Base-by-base conservation (phyloP, 2,113 vertebrate species). In the Cynoglossus semilaevis region DNA sequence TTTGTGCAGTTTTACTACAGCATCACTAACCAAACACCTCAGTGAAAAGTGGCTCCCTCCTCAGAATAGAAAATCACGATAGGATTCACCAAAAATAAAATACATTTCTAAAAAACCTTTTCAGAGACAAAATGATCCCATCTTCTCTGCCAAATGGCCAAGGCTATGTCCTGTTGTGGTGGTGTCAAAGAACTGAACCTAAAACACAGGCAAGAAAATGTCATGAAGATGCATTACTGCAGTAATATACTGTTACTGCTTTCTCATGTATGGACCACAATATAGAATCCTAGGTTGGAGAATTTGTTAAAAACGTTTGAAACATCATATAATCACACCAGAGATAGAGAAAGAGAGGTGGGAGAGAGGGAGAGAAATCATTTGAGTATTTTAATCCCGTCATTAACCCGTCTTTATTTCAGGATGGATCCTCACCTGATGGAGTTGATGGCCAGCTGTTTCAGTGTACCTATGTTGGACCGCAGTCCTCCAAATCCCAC, bases 401-500 rank as follows among this genome's bases (percentile, higher is more conserved):
- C 22, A 29, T 29, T 29, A 29, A 6, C 22, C 22, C 2, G 22
- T 2, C 22, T 6, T 29, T 29, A 29, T 29, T 29, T 29, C 22
- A 29, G 22, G 22, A 6, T 13, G 4, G 1, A 58, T 18, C 1
- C 85, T 91, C 81, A 96, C 95, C 85, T 91, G 50, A 98, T 88
- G 22, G 96, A 98, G 81, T 95, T 95, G 0, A 93, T 60, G 7
- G 90, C 92, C 42, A 98, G 85, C 72, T 95, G 85, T 76, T 96
- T 98, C 11, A 98, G 88, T 7, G 92, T 92, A 52, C 89, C 92
- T 60, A 96, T 11, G 49, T 93, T 78, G 0, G 93, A 91, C 0
- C 58, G 87, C 62, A 91, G 76, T 13, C 95, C 94, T 8, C 92
- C 94, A 0, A 98, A 85, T 54, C 93, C 96, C 88, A 97, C 91